phyloP scores from a whole-genome alignment of 2,113 vertebrate species.

The Petromus typicus region DNA sequence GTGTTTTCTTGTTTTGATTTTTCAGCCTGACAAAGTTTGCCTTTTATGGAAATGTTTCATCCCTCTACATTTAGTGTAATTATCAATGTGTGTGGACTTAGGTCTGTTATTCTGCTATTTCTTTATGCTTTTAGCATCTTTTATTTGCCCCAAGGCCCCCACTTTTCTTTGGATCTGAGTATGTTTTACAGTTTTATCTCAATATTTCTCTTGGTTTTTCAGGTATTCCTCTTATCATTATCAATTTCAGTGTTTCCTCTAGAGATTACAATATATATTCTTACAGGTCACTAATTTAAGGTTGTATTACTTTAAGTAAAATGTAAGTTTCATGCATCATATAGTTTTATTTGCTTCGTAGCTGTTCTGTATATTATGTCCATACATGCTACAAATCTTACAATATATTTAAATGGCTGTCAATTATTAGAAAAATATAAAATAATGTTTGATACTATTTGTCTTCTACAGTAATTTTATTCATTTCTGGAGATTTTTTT shows the following conservation, averaged over 20 bases:
- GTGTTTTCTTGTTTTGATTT: background rate
- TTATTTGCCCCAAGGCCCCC: background rate
- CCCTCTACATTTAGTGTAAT: background rate
- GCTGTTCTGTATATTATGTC: background rate
- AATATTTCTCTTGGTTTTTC: background rate
- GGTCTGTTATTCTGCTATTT: background rate
- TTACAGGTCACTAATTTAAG: too few relatives aligned
- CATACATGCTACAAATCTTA: background rate
- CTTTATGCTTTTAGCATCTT: background rate
- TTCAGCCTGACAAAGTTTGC: background rate
- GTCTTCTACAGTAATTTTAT: background rate
- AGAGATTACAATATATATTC: background rate
- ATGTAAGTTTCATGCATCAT: background rate
- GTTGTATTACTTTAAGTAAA: background rate
- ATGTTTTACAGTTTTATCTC: conserved; percentile 11
- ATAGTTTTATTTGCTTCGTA: background rate
- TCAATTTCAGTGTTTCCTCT: background rate
- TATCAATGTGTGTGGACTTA: background rate
- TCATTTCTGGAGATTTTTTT: background rate
- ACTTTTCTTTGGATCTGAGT: background rate
- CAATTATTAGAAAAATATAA: conserved; percentile 8
- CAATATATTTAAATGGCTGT: background rate
- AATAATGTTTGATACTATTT: background rate
- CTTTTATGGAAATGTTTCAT: background rate
- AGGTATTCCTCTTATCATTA: background rate